A percentile compares a stretch with the other conserved stretches of the same genome.
phyloP scores from a whole-genome alignment of 2,797 vertebrate species.

The Tapera naevia region DNA sequence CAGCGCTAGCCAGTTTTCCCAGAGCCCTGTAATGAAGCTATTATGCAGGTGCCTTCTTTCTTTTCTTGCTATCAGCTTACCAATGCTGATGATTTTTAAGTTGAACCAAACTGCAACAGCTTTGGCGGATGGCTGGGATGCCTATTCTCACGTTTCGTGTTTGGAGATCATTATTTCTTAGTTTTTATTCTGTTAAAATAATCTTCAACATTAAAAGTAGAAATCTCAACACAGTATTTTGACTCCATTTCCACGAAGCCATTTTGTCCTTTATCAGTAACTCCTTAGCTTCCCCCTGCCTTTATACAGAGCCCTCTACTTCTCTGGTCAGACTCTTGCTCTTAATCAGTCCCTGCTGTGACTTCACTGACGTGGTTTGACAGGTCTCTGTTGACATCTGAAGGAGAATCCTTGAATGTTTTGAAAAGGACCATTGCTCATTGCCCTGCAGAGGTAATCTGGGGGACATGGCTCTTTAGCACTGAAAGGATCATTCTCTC shows the following conservation, averaged over 20 bases:
- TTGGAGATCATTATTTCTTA: not conserved
- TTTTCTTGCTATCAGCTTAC: not conserved
- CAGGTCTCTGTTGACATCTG: not conserved
- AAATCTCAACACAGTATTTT: not conserved
- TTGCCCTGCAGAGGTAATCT: not conserved
- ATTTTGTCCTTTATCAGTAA: not conserved
- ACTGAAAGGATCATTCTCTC: not conserved
- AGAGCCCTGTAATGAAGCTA: not conserved
- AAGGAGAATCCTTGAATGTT: not conserved
- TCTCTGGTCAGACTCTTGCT: not conserved
- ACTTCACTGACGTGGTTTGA: not conserved
- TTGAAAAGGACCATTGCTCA: not conserved
- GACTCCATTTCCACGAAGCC: slow-evolving; percentile 11
- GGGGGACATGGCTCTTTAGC: not conserved
- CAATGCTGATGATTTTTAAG: not conserved
- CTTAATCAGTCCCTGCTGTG: slow-evolving; percentile 21
- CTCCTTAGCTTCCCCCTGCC: not conserved
- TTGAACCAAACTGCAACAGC: not conserved
- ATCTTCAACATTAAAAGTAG: not conserved
- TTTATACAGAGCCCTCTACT: not conserved
- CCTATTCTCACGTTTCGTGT: not conserved
- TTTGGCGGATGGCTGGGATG: not conserved
- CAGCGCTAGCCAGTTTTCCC: not conserved
- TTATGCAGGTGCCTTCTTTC: not conserved
- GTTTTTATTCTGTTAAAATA: slow-evolving; percentile 33